phyloP scores from a whole-genome alignment of 1,140 invertebrate species.

The Dendroctonus valens region DNA sequence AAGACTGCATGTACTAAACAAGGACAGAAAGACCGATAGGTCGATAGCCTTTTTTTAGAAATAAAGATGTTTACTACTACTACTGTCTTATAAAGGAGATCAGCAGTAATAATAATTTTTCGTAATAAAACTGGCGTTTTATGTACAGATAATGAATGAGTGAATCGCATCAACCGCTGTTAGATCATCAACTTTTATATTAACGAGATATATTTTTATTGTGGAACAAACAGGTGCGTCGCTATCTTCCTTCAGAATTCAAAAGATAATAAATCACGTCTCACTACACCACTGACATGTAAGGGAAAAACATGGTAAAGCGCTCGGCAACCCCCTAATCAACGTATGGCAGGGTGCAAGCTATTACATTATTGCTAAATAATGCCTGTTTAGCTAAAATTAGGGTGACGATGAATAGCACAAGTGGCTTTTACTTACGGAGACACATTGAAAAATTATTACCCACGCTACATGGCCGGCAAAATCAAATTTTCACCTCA shows the following conservation, averaged over 20 bases:
- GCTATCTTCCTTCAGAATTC: constrained; percentile 22
- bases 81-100: no score
- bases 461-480: constrained; percentile 9
- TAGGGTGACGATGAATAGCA: constrained; percentile 32
- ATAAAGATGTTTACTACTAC: no score
- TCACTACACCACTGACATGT: constrained; percentile 24
- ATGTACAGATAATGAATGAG: neutral
- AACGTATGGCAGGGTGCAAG: constrained; percentile 32
- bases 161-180: no score
- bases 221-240: constrained; percentile 9
- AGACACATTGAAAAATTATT: constrained; percentile 32
- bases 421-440: constrained; percentile 34
- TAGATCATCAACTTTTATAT: no score
- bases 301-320: constrained; percentile 30
- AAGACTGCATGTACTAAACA: no score
- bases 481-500: constrained; percentile 19
- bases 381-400: constrained; percentile 35
- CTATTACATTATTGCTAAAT: constrained; percentile 34
- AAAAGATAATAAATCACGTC: constrained; percentile 18
- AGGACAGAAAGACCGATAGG: no score
- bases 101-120: no score
- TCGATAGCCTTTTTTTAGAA: no score
- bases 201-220: no score
- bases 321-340: constrained; percentile 32
- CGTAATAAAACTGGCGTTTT: neutral